phyloP scores from a whole-genome alignment of 2,797 vertebrate genomes.

The Bovichtus diacanthus region DNA sequence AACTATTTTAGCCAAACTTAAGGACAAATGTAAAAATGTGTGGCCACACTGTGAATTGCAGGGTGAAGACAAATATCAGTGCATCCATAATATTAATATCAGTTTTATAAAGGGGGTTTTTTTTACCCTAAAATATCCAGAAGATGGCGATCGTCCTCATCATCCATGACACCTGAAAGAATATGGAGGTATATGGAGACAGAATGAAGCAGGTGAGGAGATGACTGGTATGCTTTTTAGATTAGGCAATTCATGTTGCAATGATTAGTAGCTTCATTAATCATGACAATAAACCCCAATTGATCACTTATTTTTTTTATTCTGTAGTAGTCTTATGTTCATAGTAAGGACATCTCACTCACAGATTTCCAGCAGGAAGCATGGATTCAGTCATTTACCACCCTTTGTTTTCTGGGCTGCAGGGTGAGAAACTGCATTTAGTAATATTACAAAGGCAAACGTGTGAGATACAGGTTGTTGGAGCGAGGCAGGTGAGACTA shows the following conservation, averaged over 20 bases:
- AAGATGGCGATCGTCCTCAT: conserved; percentile 99
- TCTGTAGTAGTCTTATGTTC: background rate
- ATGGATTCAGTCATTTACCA: conserved; percentile 82
- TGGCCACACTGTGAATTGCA: background rate
- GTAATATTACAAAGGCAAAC: conserved; percentile 16
- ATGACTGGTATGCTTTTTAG: background rate
- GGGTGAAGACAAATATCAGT: conserved; percentile 1
- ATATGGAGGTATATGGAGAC: conserved; percentile 6
- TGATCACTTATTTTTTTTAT: conserved; percentile 5
- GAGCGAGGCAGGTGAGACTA: conserved; percentile 1
- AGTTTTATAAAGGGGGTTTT: conserved; percentile 39
- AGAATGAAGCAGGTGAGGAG: conserved; percentile 9
- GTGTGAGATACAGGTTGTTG: conserved; percentile 7
- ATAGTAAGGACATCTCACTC: conserved; percentile 63
- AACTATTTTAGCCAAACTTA: background rate
- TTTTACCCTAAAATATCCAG: conserved; percentile 99
- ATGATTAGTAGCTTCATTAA: background rate
- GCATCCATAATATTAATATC: background rate
- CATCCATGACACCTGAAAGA: conserved; percentile 98
- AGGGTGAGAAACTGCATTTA: conserved; percentile 66
- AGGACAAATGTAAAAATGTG: background rate
- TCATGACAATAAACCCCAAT: background rate
- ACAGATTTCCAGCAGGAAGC: conserved; percentile 80
- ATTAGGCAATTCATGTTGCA: background rate
- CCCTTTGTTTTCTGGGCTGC: conserved; percentile 70